Base-by-base conservation (phyloP, 1,140 invertebrate species). In the Gonatopus flavifemur region DNA sequence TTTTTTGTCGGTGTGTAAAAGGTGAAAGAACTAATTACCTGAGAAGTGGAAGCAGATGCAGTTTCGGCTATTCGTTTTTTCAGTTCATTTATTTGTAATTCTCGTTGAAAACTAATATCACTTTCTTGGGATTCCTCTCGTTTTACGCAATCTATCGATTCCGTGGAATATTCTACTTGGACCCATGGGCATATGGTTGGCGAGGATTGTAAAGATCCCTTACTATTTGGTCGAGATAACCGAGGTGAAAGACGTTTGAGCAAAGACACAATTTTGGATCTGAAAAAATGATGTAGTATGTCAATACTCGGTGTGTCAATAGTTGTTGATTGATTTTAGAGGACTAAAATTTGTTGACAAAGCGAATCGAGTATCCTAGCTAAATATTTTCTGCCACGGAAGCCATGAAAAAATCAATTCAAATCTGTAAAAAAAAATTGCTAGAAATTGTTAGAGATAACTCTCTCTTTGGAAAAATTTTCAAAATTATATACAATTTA, bases 201-300 rank as follows among this genome's bases (percentile, higher is more conserved):
- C 0, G 70, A 70, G 1, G 72, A 55, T 16, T 62, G 58, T 28
- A 67, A 16, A 1, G 66, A 67, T 44, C 36, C 53, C 31, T 70
- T 73, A 43, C 56, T 60, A 22, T 49, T 55, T 1, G 74, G 69
- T 28, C 72, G 64, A n/a, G 73, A 66, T 4, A 76, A 47, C 16
- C 74, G 56, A 5, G 75, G 75, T 0, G 75, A 77, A 1, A 77
- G 58, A 37, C 75, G 59, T 51, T 70, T 67, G 7, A 77, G 52
- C 37, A 77, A 47, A n/a, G 75, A 76, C 19, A 73, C 67, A 12
- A 77, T 59, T 57, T 76, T 76, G 52, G 75, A 77, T 59, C 75
- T 77, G 41, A 20, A 46, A 54, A 15, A 42, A 32, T 40, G 31
- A 3, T 8, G 21, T 13, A 30, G n/a, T n/a, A n/a, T n/a, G n/a